These are phyloP conservation scores for Acheta domesticus DNA, from an alignment of 2,888 invertebrate species.

Conservation along the genomic window DNA sequence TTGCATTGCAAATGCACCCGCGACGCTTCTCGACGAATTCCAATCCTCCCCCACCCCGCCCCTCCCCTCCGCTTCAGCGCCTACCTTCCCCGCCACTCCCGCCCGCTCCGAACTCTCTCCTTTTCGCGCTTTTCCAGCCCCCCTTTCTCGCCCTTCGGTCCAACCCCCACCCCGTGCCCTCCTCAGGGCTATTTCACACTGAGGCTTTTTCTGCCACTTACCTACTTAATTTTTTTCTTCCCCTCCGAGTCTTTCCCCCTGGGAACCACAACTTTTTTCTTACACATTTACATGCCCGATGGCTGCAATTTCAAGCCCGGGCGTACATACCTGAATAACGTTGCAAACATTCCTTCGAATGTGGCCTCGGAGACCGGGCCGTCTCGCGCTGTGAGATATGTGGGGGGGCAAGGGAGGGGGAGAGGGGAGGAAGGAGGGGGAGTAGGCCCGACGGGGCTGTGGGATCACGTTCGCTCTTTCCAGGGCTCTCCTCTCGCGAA, in stretches of 20 bases:
- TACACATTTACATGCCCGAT: neutral
- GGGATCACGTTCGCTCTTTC: too few species aligned
- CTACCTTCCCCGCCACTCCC: neutral
- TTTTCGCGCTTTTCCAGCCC: neutral
- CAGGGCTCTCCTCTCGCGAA: too few species aligned
- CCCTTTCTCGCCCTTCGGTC: neutral
- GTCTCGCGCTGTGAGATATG: neutral
- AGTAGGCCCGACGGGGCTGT: too few species aligned
- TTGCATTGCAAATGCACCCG: neutral
- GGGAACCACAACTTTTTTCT: conserved; percentile 18
- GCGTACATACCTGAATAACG: conserved; percentile 1
- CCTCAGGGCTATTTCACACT: neutral
- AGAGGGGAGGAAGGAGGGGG: too few species aligned
- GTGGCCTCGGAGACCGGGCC: neutral
- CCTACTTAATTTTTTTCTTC: conserved; percentile 18
- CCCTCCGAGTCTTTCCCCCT: neutral
- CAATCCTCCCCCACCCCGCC: neutral
- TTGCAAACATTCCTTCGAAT: neutral
- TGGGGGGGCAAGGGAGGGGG: neutral
- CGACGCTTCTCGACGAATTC: conserved; percentile 1
- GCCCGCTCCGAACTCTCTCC: neutral
- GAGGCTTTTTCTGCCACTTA: neutral
- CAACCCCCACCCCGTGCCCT: neutral
- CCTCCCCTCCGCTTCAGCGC: neutral
- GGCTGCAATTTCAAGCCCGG: neutral